A percentile compares a stretch with the other conserved stretches of the same genome.
phyloP scores from a whole-genome alignment of 2,113 vertebrate genomes.

The Ptilonorhynchus violaceus region DNA sequence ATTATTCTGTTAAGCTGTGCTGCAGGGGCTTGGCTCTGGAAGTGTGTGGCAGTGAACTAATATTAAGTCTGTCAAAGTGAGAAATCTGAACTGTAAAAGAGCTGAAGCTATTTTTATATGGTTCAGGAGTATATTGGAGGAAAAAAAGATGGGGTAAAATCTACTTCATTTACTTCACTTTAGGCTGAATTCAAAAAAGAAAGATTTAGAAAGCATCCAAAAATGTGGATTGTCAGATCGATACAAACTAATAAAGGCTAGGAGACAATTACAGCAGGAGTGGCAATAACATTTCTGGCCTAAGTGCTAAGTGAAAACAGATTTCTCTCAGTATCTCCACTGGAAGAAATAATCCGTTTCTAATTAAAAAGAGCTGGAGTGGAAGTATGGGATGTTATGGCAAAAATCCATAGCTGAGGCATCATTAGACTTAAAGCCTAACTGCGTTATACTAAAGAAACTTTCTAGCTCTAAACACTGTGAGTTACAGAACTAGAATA shows the following conservation, averaged over 20 bases:
- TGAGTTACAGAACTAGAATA: neutral
- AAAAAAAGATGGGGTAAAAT: neutral
- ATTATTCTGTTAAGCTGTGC: neutral
- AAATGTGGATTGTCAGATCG: neutral
- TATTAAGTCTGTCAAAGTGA: neutral
- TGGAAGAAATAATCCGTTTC: neutral
- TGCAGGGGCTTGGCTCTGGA: neutral
- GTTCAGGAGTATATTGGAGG: neutral
- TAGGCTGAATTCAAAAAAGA: neutral
- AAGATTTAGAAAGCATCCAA: neutral
- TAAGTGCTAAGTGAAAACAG: neutral
- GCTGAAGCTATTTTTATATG: neutral
- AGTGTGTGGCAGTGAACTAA: neutral
- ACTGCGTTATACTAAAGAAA: neutral
- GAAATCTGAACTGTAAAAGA: neutral
- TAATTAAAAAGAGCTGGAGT: constrained; percentile 4
- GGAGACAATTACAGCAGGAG: neutral
- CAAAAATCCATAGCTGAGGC: neutral
- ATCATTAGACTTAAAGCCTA: neutral
- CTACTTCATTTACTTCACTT: neutral
- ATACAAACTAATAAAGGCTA: neutral
- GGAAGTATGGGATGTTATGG: neutral
- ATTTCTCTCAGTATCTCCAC: neutral
- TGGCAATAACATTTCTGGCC: neutral
- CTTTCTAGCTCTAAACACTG: neutral